Base-by-base conservation (phyloP, 2,113 vertebrate species). In the Fulica atra region DNA sequence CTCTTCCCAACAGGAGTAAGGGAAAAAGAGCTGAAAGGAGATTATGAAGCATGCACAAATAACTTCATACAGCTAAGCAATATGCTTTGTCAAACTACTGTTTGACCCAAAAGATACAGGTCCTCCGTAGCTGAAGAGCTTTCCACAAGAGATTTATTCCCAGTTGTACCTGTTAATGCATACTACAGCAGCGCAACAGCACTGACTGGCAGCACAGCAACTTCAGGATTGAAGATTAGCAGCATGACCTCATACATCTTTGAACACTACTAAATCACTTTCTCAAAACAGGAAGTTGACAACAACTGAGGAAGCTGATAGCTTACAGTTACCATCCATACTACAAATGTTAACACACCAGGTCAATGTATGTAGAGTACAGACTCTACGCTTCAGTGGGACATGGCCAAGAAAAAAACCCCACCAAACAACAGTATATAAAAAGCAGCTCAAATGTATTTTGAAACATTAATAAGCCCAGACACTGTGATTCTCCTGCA, bases 261-360 rank as follows among this genome's bases (percentile, higher is more conserved):
- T 33, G 80, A 86, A 68, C 60, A 84, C 64, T 50, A 36, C 18
- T 64, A 81, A 86, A 95, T 81, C 69, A 84, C 69, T 13, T 63
- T 60, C 56, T 66, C 33, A 70, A 92, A 93, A 60, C 56, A 95
- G 72, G 88, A 95, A 95, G 70, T 28, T 73, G 51, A 78, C 92
- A 94, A 74, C 0, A 0, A 74, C 0, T 59, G 48, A 78, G 51
- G 91, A 97, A 95, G 72, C 69, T 23, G 56, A 74, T 65, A 91
- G 80, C 14, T 79, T 64, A 84, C 3, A 59, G 54, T 35, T 83
- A 33, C 38, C 57, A 84, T 42, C 20, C n/a, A 2, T 10, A 57
- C 17, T 38, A 35, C 80, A 92, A 56, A 91, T 0, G 18, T 35
- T 71, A 92, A 64, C 72, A 56, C 29, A 64, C 13, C 44, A 46